Evolutionary conservation across 2,113 vertebrate genomes (phyloP).

Genomic region (Numida meleagris): DNA sequence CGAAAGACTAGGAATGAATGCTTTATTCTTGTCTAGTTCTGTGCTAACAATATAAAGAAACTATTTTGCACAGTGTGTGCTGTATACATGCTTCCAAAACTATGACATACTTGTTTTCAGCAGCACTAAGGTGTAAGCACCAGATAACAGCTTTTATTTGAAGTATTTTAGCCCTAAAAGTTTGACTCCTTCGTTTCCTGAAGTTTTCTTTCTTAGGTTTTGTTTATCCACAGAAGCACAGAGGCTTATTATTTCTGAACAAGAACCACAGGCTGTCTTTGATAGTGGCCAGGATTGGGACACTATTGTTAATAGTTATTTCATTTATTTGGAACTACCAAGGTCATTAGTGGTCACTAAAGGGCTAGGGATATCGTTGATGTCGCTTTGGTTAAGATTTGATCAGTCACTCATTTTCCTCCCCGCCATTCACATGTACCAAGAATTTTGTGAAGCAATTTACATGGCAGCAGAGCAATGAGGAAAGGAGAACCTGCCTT

Average conservation of each 20-base stretch:
- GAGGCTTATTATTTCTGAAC: background rate
- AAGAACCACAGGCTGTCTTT: background rate
- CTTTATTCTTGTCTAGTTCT: background rate
- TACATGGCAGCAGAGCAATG: rapidly evolving
- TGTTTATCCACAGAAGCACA: background rate
- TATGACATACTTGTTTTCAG: background rate
- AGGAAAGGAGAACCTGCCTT: background rate
- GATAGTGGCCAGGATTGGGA: background rate
- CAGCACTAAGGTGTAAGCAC: background rate
- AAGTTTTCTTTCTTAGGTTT: background rate
- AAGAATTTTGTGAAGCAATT: background rate
- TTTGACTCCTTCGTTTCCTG: background rate
- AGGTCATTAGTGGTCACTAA: background rate
- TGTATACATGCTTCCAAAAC: background rate
- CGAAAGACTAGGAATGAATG: background rate
- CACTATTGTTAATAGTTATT: background rate
- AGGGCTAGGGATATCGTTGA: background rate
- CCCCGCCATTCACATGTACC: background rate
- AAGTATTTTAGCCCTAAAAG: background rate
- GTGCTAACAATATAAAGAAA: background rate
- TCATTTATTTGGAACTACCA: background rate
- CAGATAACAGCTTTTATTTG: background rate
- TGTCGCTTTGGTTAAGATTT: background rate
- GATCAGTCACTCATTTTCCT: background rate
- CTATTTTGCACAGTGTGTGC: background rate